Base-by-base conservation (phyloP, 2,113 vertebrate species). In the Octodon degus region DNA sequence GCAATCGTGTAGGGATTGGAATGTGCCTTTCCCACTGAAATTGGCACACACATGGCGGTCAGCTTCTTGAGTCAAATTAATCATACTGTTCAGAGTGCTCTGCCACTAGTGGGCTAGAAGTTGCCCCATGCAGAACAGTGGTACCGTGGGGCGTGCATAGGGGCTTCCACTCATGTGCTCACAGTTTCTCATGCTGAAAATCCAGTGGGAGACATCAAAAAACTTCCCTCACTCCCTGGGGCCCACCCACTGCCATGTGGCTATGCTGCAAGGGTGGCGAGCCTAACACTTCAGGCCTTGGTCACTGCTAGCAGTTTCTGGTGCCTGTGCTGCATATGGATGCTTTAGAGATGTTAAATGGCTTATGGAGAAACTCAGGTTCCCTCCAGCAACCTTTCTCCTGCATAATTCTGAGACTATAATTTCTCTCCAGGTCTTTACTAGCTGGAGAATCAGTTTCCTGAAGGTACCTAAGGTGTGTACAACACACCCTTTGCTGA, bases 61-160 rank as follows among this genome's bases (percentile, higher is more conserved):
- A 72, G 34, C 60, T 25, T 81, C 63, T 43, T 0, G 0, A 17
- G 80, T 24, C 25, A 68, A 70, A 27, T 7, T 14, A 87, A 68
- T 62, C 43, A 27, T 0, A 0, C 43, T 0, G n/a, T 8, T 32
- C 0, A 25, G 10, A 34, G 1, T 0, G 7, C 8, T 11, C 40
- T 1, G 1, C 2, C 40, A 4, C 27, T 0, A 32, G 68, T 0
- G 1, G 67, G 20, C n/a, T 13, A 22, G 88, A 30, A 27, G 7
- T 50, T 37, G 43, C 32, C 50, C 3, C 7, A 14, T 65, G 22
- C 27, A 24, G 67, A 53, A 3, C 10, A 10, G 1, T 0, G 83
- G 4, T 3, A 16, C 50, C 0, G 0, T 50, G 50, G 32, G 32
- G 34, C 32, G 0, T 5, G 11, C 1, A 13, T 3, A 5, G 1